Evolutionary conservation across 2,888 invertebrate genomes (phyloP).

Genomic region (Cryptophagus acutangulus): DNA sequence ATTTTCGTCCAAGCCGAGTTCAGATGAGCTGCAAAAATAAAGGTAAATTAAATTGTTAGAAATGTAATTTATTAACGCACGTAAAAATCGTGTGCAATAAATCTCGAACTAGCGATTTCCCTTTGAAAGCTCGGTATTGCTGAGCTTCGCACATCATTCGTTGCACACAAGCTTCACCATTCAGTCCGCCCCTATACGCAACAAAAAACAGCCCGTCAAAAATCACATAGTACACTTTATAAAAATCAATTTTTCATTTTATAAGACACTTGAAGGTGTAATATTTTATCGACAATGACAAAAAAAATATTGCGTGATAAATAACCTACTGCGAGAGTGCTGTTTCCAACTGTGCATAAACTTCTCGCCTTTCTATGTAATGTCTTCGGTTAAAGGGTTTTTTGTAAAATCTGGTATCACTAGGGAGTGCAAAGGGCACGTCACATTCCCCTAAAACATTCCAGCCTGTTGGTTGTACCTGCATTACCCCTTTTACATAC

Average conservation of each 20-base stretch:
- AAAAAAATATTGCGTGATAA: not conserved
- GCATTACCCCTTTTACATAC: conserved; percentile 54
- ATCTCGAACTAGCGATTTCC: conserved; percentile 63
- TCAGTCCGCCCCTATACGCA: conserved; percentile 60
- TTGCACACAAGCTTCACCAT: conserved; percentile 60
- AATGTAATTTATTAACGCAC: conserved; percentile 47
- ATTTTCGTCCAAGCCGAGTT: conserved; percentile 16
- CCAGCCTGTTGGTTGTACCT: conserved; percentile 55
- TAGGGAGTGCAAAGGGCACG: conserved; percentile 52
- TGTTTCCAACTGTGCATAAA: conserved; percentile 45
- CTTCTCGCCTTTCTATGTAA: conserved; percentile 52
- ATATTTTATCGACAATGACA: conserved; percentile 2
- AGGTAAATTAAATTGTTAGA: too few relatives aligned
- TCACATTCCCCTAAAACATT: conserved; percentile 58
- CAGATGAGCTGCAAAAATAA: too few relatives aligned
- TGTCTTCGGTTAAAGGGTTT: conserved; percentile 42
- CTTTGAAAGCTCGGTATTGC: conserved; percentile 53
- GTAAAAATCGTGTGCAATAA: conserved; percentile 59
- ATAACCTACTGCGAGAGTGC: conserved; percentile 22
- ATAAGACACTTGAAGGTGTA: conserved; percentile 1
- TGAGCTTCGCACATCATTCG: conserved; percentile 65
- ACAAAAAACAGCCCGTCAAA: too few relatives aligned
- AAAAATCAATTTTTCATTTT: not conserved
- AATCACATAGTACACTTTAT: conserved; percentile 6
- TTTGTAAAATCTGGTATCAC: conserved; percentile 44